Evolutionary conservation across 2,888 invertebrate genomes (phyloP), one percentile per base, ranked within the genome.

Genomic region (Eupithecia tripunctaria): DNA sequence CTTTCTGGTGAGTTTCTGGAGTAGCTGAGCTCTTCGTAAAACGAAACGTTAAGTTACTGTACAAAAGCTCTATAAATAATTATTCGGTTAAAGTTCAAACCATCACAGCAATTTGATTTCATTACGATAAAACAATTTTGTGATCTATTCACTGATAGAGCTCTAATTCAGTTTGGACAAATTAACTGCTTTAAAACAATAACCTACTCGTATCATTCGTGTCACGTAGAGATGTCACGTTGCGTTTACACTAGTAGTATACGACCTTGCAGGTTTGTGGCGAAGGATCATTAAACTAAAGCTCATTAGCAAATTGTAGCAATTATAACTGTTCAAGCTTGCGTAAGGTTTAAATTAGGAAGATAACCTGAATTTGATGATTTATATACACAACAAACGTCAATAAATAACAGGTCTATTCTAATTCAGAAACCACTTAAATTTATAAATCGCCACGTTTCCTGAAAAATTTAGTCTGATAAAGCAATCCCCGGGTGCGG

Each of bases 141-240:
- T 21, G 56, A 56, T 56, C 56, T 56, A 56, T 25, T 14, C 14
- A 56, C 4, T 25, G 56, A 25, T 56, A 56, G 4, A 25, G 21
- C 25, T 56, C 56, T 56, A 25, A 25, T 56, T 56, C 12, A 25
- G 4, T 21, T 21, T 25, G 25, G 25, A 56, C 12, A 4, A 56
- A 14, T 56, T 56, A 25, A 60, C 18, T 18, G 2, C 7, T 60
- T 21, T 7, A 21, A 43, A 66, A 78, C 77, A 76, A 59, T 25
- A 14, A 29, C 15, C 27, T 77, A 72, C 60, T 43, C 18, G 7
- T 43, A 43, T 8, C 18, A 18, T 76, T 78, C 79, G 89, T 88
- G 81, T 86, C 86, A 85, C 68, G 69, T 14, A 47, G 88, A 77
- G 88, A 88, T 82, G 80, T 60, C 60, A 60, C 60, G 83, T 81